Base-by-base conservation (phyloP, 2,888 invertebrate genomes). In the Aleiodes testaceus region DNA sequence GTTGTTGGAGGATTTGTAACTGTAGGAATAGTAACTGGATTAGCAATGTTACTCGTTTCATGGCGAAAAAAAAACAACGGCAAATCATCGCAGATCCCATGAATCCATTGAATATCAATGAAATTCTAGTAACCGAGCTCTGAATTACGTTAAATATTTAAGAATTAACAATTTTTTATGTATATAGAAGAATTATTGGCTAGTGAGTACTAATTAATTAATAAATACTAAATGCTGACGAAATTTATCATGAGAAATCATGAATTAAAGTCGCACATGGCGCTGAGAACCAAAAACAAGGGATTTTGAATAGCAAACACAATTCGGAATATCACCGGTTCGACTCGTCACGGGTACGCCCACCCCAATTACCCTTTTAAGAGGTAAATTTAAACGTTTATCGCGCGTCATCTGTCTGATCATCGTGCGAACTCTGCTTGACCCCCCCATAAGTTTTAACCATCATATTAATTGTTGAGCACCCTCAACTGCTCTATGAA, bases 271-370 rank as follows among this genome's bases (percentile, higher is more conserved):
- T 22, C 42, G 70, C 78, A 78, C 64, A 80, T 79, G 82, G 72
- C 73, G 70, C 63, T 83, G 82, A 79, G 79, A 83, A 79, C 78
- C 74, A 75, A 52, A 66, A 0, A 61, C 14, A 14, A 63, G 26
- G 30, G 44, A 67, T 50, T 67, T 45, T 16, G 44, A 53, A 44
- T 52, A 69, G 44, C 66, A n/a, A 66, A 52, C 44, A 66, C 53
- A 14, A 44, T 53, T 66, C 22, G 22, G 44, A 22, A 42, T 66
- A 66, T 66, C 22, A 53, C 53, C 53, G 66, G 52, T 66, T 44
- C 16, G 3, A 66, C 68, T 74, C 80, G 83, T 83, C 78, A 83
- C 81, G 82, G 81, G 75, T 79, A 79, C 80, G 80, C 81, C 81
- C 78, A 83, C 79, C 77, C 77, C 77, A 79, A 75, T 79, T 82